A percentile compares a stretch with the other conserved stretches of the same genome.
Evolutionary conservation across 2,113 vertebrate genomes (phyloP).

Genomic region (Aphelocoma coerulescens): DNA sequence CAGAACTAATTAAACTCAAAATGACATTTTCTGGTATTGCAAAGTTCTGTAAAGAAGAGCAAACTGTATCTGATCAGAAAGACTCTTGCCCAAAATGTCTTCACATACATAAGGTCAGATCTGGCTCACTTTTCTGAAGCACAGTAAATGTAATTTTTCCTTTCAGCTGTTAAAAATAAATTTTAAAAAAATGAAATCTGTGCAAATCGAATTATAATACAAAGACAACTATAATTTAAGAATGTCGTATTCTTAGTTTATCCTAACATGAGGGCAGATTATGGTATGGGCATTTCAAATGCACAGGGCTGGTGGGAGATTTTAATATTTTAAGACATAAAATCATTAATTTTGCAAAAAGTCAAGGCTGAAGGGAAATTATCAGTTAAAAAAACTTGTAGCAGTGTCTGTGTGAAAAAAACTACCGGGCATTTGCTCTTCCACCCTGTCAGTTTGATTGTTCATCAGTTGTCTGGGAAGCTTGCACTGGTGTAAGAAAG

Average conservation of each 20-base stretch:
- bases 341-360: conserved; percentile 76
- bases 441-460: conserved; percentile 64
- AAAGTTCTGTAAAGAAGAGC: background rate
- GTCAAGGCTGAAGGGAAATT: conserved; percentile 61
- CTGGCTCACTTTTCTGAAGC: background rate
- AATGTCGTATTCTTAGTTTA: background rate
- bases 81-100: background rate
- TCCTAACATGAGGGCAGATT: background rate
- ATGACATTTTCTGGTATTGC: background rate
- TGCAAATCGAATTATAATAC: background rate
- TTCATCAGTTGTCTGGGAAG: conserved; percentile 54
- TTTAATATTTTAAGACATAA: conserved; percentile 70
- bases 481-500: background rate
- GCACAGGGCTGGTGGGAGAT: conserved; percentile 3
- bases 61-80: background rate
- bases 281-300: conserved; percentile 51
- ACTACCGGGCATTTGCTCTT: conserved; percentile 59
- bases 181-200: background rate
- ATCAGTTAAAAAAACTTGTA: conserved; percentile 56
- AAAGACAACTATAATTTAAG: background rate
- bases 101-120: background rate
- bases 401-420: conserved; percentile 50
- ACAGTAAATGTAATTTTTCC: background rate
- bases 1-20: conserved; percentile 25
- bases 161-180: background rate